Evolutionary conservation across 2,797 vertebrate genomes (phyloP).

Genomic region (Chelon auratus): DNA sequence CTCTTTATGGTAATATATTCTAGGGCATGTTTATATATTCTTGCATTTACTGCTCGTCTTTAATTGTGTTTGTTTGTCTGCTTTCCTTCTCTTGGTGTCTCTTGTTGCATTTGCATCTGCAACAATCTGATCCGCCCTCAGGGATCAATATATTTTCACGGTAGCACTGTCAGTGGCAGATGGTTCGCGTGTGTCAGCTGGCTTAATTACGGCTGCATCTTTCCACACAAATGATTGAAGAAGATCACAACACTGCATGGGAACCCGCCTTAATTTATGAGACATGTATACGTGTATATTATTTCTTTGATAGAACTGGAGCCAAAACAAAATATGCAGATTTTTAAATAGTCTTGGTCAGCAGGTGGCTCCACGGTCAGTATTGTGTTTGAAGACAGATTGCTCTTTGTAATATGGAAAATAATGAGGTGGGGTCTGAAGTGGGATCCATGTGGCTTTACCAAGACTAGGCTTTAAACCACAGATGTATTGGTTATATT

Average conservation of each 20-base stretch:
- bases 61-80: not conserved
- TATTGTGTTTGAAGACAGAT: no score
- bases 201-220: slow-evolving; percentile 7
- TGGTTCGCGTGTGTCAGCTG: slow-evolving; percentile 5
- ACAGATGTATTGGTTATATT: no score
- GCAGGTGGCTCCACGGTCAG: no score
- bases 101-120: not conserved
- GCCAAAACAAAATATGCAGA: no score
- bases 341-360: no score
- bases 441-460: no score
- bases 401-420: no score
- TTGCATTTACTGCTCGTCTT: not conserved
- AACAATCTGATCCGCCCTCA: not conserved
- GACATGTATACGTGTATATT: no score
- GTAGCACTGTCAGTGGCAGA: not conserved
- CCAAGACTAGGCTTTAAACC: no score
- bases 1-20: not conserved
- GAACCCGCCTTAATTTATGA: not conserved
- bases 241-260: not conserved
- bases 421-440: no score
- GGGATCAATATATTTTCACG: slow-evolving; percentile 22
- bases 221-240: not conserved
- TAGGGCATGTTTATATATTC: not conserved
- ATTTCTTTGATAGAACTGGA: not conserved
- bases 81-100: not conserved